Base-by-base conservation (phyloP, 2,888 invertebrate species). In the Cheilosia vernalis region DNA sequence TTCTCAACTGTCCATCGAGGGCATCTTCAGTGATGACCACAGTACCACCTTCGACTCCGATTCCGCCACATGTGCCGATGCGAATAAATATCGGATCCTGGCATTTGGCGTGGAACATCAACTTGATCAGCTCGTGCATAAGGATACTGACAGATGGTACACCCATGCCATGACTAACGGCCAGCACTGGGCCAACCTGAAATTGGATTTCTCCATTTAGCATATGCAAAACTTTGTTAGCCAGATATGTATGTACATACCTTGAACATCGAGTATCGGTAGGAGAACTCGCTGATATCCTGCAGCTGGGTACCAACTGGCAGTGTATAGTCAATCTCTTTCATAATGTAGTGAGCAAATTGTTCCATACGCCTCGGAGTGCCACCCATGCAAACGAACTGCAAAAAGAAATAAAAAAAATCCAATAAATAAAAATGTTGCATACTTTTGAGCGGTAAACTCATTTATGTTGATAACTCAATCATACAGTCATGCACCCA, bases 301-400 rank as follows among this genome's bases (percentile, higher is more conserved):
- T 95, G 95, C 60, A 98, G 93, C 77, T 96, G 95, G 19, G 97
- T 97, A 64, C 98, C 98, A 73, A 97, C 95, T 1, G 98, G 98
- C 89, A 98, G 93, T 92, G 97, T 96, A 92, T 97, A 96, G 4
- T 96, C 96, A 88, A 98, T 96, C 93, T 98, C 97, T 87, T 96
- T 94, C 95, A 97, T 96, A 88, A 98, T 97, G 90, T 94, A 97
- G 91, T 96, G 94, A 37, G 98, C 98, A 92, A 98, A 98, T 90
- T 95, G 95, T 92, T 98, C 96, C 98, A 98, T 98, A 69, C 98
- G 94, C 90, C 96, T 96, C 15, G 98, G 97, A 24, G 98, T 98
- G 17, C 98, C 98, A 55, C 98, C 98, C 96, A 98, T 97, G 92
- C 98, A 98, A 44, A 99, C 97, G 92, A 98, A 99, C 98, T 98